A percentile compares a stretch with the other conserved stretches of the same genome.
Evolutionary conservation across 2,113 vertebrate genomes (phyloP).

Genomic region (Chaenocephalus aceratus): DNA sequence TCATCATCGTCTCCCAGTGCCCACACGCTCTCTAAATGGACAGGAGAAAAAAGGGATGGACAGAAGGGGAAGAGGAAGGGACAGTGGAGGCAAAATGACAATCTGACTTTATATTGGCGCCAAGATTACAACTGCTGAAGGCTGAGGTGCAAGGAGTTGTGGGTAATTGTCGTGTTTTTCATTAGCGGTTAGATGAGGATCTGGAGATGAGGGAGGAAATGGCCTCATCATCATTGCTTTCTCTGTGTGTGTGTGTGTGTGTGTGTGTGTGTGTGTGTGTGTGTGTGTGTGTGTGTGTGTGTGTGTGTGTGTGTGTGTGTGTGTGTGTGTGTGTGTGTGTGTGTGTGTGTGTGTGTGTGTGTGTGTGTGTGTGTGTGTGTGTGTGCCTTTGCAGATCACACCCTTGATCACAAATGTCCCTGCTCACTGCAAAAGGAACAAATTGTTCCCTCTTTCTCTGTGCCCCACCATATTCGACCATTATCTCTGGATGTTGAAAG

Average conservation of each 20-base stretch:
- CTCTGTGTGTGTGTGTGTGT: constrained; percentile 36
- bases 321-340: constrained; percentile 28
- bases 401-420: constrained; percentile 67
- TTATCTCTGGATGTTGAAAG: constrained; percentile 82
- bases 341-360: constrained; percentile 27
- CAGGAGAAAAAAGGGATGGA: constrained; percentile 30
- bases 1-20: constrained; percentile 32
- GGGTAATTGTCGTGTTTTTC: constrained; percentile 87
- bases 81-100: constrained; percentile 52
- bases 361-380: constrained; percentile 27
- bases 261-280: constrained; percentile 38
- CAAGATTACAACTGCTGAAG: constrained; percentile 72
- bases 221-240: constrained; percentile 80
- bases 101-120: constrained; percentile 68
- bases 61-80: constrained; percentile 51
- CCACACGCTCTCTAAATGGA: constrained; percentile 37
- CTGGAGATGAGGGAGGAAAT: constrained; percentile 85
- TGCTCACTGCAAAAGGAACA: constrained; percentile 76
- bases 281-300: constrained; percentile 42
- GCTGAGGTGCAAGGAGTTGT: constrained; percentile 75
- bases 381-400: constrained; percentile 54
- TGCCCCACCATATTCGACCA: constrained; percentile 72
- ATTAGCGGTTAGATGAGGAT: constrained; percentile 85
- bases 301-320: constrained; percentile 51
- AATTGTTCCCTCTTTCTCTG: constrained; percentile 78